These are phyloP conservation scores for Megalops atlanticus DNA, from an alignment of 2,113 vertebrate genomes.

Conservation along the genomic window DNA sequence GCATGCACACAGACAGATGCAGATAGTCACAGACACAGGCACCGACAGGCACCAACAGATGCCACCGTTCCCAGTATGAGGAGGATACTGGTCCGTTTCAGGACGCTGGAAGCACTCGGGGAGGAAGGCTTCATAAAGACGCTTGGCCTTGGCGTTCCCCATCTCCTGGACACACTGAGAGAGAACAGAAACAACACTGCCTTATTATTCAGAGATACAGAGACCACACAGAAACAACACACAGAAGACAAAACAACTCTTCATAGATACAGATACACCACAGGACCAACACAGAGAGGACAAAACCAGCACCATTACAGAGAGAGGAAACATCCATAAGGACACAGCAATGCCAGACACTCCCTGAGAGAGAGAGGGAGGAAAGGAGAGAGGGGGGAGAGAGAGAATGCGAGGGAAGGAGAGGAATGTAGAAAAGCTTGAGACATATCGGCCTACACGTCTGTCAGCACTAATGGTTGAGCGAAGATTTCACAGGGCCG, in stretches of 20 bases:
- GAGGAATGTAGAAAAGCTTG: too few species aligned
- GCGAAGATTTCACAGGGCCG: too few species aligned
- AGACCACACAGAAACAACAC: not conserved
- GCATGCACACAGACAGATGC: not conserved
- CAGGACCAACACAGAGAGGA: not conserved
- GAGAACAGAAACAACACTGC: slow-evolving; percentile 16
- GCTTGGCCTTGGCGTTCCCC: slow-evolving; percentile 93
- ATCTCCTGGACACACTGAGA: slow-evolving; percentile 94
- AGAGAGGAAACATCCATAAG: not conserved
- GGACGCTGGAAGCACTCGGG: slow-evolving; percentile 92
- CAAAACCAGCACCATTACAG: not conserved
- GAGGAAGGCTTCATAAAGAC: slow-evolving; percentile 93
- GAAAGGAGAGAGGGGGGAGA: too few species aligned
- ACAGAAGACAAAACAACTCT: not conserved
- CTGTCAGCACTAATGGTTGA: too few species aligned
- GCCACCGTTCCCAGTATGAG: slow-evolving; percentile 28
- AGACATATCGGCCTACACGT: too few species aligned
- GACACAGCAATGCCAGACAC: too few species aligned
- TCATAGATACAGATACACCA: too few species aligned
- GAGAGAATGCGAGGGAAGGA: too few species aligned
- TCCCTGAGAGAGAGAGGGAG: too few species aligned
- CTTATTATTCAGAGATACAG: slow-evolving; percentile 1
- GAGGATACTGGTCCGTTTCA: slow-evolving; percentile 90
- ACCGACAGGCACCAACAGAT: slow-evolving; percentile 1
- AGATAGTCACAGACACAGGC: slow-evolving; percentile 5